Evolutionary conservation across 2,113 vertebrate genomes (phyloP), one percentile per base, ranked within the genome.

Genomic region (Psammodynastes pulverulentus): DNA sequence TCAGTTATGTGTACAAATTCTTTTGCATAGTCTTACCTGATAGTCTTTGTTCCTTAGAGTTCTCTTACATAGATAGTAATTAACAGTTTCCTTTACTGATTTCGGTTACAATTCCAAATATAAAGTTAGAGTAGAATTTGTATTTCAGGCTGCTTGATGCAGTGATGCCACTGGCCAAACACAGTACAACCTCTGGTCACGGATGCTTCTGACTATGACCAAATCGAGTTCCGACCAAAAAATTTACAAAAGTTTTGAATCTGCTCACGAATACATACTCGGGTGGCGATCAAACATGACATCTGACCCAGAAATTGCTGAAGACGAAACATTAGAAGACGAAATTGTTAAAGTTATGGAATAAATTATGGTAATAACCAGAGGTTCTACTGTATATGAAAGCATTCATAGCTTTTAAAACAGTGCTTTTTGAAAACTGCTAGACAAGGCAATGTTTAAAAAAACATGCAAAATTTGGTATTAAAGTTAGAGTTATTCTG

Each of bases 1-100:
- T 98, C 97, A 98, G 97, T 98, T 98, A 98, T 96, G 97, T 92
- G 95, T 94, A 96, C 95, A 97, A 97, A 97, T 98, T 97, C 96
- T 96, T 97, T 97, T 96, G 97, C 96, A 95, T 97, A 94, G 95
- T 90, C 97, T 97, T 98, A 98, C 97, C 97, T 98, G 98, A 97
- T 97, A 96, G 95, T 94, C 90, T 92, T 96, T 97, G 96, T 97
- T 97, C 96, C 95, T 97, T 91, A 96, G 94, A 94, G 97, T 97
- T 97, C 97, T 97, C 96, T 97, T 97, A 95, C 95, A 96, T 96
- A 96, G 97, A 96, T 95, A 95, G 94, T 96, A 96, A 91, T 95
- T 96, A 97, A 96, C 96, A 94, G 94, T 97, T 96, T 96, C 79
- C 92, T 96, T 96, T 97, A 95, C 58, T 86, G 53, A 86, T 97